A percentile compares a stretch with the other conserved stretches of the same genome.
Conservation (phyloP, 2,113 vertebrate genomes). For the Pangasianodon hypophthalmus region DNA sequence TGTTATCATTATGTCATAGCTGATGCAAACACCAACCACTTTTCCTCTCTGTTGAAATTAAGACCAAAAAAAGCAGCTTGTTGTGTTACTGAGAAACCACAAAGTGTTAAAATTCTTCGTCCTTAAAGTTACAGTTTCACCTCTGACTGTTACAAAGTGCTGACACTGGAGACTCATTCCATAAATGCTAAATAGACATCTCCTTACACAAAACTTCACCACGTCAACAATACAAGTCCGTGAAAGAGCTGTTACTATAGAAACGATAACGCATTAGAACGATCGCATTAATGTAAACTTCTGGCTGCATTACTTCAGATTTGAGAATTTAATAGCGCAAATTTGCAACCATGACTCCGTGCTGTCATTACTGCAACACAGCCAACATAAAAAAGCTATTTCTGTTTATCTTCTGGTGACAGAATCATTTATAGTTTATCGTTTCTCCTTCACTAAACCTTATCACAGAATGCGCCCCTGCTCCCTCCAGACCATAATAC, state of each 20-base stretch:
- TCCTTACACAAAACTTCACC: too few species aligned
- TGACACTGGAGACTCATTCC: neutral
- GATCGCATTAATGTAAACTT: neutral
- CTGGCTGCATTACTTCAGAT: neutral
- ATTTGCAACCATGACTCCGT: neutral
- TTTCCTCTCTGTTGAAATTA: too few species aligned
- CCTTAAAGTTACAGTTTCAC: neutral
- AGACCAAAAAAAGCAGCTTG: too few species aligned
- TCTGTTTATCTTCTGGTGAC: conserved; percentile 7
- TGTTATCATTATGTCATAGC: too few species aligned
- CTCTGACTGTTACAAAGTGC: too few species aligned
- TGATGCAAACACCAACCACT: too few species aligned
- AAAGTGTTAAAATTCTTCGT: too few species aligned
- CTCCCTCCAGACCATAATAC: neutral
- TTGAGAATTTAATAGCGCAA: neutral
- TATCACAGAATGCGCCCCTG: neutral
- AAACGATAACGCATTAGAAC: neutral
- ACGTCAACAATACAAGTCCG: neutral
- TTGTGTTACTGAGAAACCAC: too few species aligned
- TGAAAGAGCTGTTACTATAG: neutral
- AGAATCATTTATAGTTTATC: conserved; percentile 3
- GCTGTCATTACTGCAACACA: neutral
- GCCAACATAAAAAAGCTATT: neutral
- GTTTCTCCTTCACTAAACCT: neutral
- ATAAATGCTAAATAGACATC: neutral